phyloP scores from a whole-genome alignment of 2,888 invertebrate species.

The Cryptocephalus primarius region DNA sequence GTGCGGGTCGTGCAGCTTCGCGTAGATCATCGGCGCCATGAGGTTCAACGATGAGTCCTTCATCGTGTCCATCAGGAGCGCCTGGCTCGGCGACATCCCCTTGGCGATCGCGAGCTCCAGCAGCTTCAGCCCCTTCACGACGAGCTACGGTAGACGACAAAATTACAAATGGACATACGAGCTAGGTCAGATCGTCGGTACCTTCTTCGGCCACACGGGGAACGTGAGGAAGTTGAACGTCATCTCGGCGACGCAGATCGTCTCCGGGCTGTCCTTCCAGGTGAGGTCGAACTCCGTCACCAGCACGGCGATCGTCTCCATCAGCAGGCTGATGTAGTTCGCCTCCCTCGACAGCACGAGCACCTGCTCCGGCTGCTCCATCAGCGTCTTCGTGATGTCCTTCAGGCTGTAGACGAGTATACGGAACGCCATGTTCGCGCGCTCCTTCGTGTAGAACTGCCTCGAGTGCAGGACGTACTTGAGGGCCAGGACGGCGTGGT shows the following conservation, averaged over 20 bases:
- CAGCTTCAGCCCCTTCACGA: conserved; percentile 59
- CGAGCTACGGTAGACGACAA: conserved; percentile 51
- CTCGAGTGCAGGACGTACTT: conserved; percentile 47
- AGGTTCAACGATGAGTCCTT: conserved; percentile 52
- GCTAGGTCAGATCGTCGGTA: background rate
- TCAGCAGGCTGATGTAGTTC: conserved; percentile 28
- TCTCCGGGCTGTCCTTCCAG: background rate
- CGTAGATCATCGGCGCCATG: conserved; percentile 54
- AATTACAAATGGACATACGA: background rate
- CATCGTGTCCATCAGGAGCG: conserved; percentile 55
- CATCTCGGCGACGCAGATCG: background rate
- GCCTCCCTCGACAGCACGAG: conserved; percentile 23
- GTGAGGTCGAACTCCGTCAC: background rate
- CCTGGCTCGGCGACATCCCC: conserved; percentile 68
- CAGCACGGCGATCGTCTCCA: background rate
- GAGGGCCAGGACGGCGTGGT: conserved; percentile 42
- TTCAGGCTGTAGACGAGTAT: conserved; percentile 49
- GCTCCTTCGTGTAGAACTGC: conserved; percentile 46
- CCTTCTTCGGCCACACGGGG: background rate
- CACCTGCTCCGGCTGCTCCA: conserved; percentile 16
- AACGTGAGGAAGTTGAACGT: background rate
- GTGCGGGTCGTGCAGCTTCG: conserved; percentile 57
- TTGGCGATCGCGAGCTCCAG: conserved; percentile 59
- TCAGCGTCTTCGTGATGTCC: conserved; percentile 36
- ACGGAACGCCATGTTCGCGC: conserved; percentile 53